Evolutionary conservation across 2,797 vertebrate species (phyloP).

Genomic region (Rallus crepitans): DNA sequence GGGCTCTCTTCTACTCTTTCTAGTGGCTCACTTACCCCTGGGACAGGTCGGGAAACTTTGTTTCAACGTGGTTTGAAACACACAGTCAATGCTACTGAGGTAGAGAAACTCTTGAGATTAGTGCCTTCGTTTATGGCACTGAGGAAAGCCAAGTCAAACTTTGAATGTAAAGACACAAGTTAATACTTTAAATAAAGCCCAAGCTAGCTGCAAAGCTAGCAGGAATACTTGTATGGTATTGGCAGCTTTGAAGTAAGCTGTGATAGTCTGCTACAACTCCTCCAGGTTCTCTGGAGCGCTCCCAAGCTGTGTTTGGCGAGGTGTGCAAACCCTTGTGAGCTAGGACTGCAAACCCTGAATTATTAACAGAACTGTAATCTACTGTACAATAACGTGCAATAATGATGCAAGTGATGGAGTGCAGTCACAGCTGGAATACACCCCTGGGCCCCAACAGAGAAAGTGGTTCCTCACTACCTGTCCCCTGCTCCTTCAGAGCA

Average conservation of each 20-base stretch:
- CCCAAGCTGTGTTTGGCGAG: not conserved
- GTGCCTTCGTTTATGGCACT: not conserved
- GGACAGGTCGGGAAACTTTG: not conserved
- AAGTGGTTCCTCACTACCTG: not conserved
- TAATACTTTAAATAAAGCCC: constrained; percentile 44
- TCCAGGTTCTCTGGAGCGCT: constrained; percentile 30
- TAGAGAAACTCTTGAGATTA: not conserved
- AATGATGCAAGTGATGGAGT: not conserved
- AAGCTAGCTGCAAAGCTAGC: not conserved
- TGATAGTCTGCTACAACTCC: not conserved
- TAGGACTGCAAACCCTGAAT: not conserved
- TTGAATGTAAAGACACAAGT: constrained; percentile 27
- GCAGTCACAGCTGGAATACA: not conserved
- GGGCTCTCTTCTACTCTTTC: not conserved
- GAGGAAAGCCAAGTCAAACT: constrained; percentile 55
- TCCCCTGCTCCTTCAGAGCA: not conserved
- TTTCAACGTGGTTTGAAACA: not conserved
- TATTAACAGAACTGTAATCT: not conserved
- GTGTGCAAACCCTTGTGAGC: too few relatives aligned
- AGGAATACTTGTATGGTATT: not conserved
- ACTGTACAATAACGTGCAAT: not conserved
- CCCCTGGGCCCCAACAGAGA: not conserved
- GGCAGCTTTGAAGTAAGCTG: not conserved
- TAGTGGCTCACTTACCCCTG: not conserved
- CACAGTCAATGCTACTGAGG: not conserved